These are phyloP conservation scores for Oophaga pumilio DNA, from an alignment of 2,113 vertebrate species.

Conservation along the genomic window DNA sequence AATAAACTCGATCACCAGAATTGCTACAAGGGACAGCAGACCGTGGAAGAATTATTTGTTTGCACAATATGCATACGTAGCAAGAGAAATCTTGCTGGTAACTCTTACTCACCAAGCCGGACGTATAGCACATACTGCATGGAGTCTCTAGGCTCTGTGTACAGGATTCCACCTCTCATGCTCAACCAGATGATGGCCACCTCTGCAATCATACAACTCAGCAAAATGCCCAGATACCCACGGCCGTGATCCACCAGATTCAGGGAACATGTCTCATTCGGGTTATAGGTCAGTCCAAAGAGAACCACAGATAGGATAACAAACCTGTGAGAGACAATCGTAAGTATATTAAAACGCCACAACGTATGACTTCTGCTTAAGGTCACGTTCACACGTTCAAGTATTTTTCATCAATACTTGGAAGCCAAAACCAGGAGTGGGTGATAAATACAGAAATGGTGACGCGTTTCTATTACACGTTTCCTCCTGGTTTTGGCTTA, in stretches of 20 bases:
- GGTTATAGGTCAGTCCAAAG: constrained; percentile 91
- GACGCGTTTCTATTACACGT: too few relatives aligned
- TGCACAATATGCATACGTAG: background rate
- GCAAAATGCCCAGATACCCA: constrained; percentile 95
- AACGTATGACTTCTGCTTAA: too few relatives aligned
- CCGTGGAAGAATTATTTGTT: background rate
- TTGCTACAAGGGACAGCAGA: constrained; percentile 75
- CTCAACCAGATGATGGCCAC: constrained; percentile 99
- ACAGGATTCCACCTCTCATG: constrained; percentile 98
- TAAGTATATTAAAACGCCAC: too few relatives aligned
- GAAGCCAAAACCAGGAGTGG: too few relatives aligned
- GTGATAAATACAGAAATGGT: too few relatives aligned
- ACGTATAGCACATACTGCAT: constrained; percentile 99
- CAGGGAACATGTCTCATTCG: constrained; percentile 89
- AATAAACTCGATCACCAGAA: constrained; percentile 93
- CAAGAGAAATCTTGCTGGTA: background rate
- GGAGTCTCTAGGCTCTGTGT: constrained; percentile 95
- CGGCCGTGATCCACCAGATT: constrained; percentile 97
- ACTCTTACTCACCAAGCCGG: constrained; percentile 85
- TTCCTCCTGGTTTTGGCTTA: too few relatives aligned
- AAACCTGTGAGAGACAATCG: constrained; percentile 76
- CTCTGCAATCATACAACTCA: constrained; percentile 97
- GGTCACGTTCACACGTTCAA: too few relatives aligned
- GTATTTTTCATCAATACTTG: too few relatives aligned
- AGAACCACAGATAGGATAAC: constrained; percentile 97